phyloP scores from a whole-genome alignment of 1,140 invertebrate genomes.

The Drosophila leontia region DNA sequence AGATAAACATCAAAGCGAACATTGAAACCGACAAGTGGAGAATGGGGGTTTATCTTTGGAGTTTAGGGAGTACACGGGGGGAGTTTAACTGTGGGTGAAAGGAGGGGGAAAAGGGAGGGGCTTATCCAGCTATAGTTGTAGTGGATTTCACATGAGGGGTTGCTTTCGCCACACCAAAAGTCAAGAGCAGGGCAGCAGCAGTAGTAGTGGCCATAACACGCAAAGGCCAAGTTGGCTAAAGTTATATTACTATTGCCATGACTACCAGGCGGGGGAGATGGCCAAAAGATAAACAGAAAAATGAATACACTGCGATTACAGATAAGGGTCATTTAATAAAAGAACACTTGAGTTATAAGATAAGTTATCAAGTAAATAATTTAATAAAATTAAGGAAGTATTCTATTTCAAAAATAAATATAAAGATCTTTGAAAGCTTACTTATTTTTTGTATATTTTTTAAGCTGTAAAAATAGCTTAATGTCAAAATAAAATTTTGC shows the following conservation, averaged over 20 bases:
- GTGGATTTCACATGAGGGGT: not conserved
- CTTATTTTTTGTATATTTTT: not conserved
- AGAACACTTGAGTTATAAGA: conserved; percentile 2
- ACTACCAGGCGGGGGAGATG: conserved; percentile 1
- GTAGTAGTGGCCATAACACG: conserved; percentile 44
- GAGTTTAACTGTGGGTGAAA: not conserved
- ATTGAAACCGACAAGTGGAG: conserved; percentile 41
- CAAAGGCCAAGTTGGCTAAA: conserved; percentile 46
- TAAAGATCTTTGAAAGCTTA: not conserved
- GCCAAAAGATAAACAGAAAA: conserved; percentile 33
- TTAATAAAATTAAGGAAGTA: not conserved
- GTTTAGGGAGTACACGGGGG: conserved; percentile 2
- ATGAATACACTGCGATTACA: conserved; percentile 25
- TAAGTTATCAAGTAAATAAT: conserved; percentile 1
- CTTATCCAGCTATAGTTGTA: not conserved
- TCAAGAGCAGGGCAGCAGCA: conserved; percentile 52
- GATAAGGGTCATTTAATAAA: not conserved
- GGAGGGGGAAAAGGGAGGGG: not conserved
- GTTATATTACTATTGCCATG: conserved; percentile 45
- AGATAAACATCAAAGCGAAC: conserved; percentile 52
- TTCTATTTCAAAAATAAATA: not conserved
- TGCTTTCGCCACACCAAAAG: conserved; percentile 32
- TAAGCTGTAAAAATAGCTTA: not conserved
- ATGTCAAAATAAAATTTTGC: not conserved
- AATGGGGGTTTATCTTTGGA: conserved; percentile 8